A percentile compares a stretch with the other conserved stretches of the same genome.
Conservation (phyloP, 2,888 invertebrate genomes). For the Stenichneumon culpator region DNA sequence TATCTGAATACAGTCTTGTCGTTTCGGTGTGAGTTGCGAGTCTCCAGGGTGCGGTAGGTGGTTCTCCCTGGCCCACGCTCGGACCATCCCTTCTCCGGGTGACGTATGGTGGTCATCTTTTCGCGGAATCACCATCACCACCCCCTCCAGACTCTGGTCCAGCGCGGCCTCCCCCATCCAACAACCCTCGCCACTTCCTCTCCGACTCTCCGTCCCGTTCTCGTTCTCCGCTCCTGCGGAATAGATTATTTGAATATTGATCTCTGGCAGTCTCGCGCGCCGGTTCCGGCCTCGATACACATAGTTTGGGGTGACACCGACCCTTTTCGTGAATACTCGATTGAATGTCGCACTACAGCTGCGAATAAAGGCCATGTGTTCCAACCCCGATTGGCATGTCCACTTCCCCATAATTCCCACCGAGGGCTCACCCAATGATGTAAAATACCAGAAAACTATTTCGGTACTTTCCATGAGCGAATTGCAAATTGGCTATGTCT, state of each 20-base stretch:
- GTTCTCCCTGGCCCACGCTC: constrained; percentile 72
- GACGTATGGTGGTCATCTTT: constrained; percentile 83
- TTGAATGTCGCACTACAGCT: constrained; percentile 2
- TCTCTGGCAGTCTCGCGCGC: not conserved
- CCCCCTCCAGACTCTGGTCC: constrained; percentile 43
- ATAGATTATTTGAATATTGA: constrained; percentile 83
- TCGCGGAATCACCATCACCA: constrained; percentile 78
- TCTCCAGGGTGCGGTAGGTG: constrained; percentile 82
- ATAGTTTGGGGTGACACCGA: constrained; percentile 47
- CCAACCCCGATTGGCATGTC: constrained; percentile 63
- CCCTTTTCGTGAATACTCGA: constrained; percentile 39
- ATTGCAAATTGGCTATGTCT: too few relatives aligned
- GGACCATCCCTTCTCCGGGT: constrained; percentile 71
- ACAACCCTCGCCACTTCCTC: constrained; percentile 25
- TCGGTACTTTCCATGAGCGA: too few relatives aligned
- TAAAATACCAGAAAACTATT: too few relatives aligned
- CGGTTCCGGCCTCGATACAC: not conserved
- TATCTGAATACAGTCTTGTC: constrained; percentile 83
- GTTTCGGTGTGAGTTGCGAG: constrained; percentile 80
- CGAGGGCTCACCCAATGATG: constrained; percentile 1
- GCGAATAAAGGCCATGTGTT: constrained; percentile 66
- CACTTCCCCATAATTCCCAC: constrained; percentile 69
- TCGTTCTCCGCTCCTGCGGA: constrained; percentile 41
- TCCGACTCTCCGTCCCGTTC: constrained; percentile 43
- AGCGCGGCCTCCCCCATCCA: constrained; percentile 14